Percentiles rank a stretch among this genome's conserved stretches.
These are phyloP conservation scores for Tachysurus fulvidraco DNA, from an alignment of 2,113 vertebrate species.

Conservation along the genomic window DNA sequence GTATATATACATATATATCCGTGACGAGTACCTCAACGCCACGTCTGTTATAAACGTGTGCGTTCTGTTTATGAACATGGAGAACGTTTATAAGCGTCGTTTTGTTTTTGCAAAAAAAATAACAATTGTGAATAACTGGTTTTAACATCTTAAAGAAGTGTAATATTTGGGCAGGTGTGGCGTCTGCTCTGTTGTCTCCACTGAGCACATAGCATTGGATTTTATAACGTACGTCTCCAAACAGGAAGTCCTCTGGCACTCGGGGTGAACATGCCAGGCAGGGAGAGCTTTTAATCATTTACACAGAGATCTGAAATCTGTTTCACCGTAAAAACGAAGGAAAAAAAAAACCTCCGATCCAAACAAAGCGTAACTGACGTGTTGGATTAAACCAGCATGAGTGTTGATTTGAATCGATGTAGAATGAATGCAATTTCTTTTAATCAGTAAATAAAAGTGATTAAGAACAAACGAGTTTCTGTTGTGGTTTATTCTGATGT, in stretches of 20 bases:
- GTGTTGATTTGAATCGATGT: slow-evolving; percentile 94
- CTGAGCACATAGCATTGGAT: slow-evolving; percentile 92
- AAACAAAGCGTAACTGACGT: slow-evolving; percentile 76
- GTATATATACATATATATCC: slow-evolving; percentile 68
- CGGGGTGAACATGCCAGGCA: slow-evolving; percentile 85
- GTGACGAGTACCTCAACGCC: slow-evolving; percentile 87
- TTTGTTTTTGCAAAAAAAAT: slow-evolving; percentile 80
- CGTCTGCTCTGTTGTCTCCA: slow-evolving; percentile 86
- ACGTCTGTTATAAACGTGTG: slow-evolving; percentile 67
- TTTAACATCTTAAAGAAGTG: slow-evolving; percentile 95
- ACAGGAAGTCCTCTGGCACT: slow-evolving; percentile 80
- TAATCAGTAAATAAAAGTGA: slow-evolving; percentile 97
- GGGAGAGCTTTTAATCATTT: slow-evolving; percentile 88
- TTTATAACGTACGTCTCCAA: slow-evolving; percentile 93
- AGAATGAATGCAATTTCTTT: slow-evolving; percentile 99
- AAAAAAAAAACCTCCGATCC: slow-evolving; percentile 54
- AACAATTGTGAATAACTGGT: slow-evolving; percentile 64
- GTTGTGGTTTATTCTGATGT: background rate
- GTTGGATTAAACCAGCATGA: slow-evolving; percentile 83
- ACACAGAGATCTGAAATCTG: slow-evolving; percentile 78
- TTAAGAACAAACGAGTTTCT: slow-evolving; percentile 69
- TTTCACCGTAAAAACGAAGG: slow-evolving; percentile 64
- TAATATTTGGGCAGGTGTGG: slow-evolving; percentile 86
- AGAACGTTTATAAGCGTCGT: slow-evolving; percentile 85
- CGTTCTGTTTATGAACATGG: slow-evolving; percentile 93